Base-by-base conservation (phyloP, 2,888 invertebrate genomes). In the Alviniconcha strummeri region DNA sequence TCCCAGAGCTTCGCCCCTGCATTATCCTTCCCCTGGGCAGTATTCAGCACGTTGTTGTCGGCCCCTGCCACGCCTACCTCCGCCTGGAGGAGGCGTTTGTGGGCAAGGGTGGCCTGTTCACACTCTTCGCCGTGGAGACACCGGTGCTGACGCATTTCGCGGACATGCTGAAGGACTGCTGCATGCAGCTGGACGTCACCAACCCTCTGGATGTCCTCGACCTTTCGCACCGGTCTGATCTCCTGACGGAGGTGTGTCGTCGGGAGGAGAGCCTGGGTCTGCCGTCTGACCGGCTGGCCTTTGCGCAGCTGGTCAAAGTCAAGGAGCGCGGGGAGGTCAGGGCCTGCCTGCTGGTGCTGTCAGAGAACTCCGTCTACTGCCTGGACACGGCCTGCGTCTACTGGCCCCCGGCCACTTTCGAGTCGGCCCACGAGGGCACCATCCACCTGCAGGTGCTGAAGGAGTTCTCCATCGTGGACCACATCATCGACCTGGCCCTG, bases 31-130 rank as follows among this genome's bases (percentile, higher is more conserved):
- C 91, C 0, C 84, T 92, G 64, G 87, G 89, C 76, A 92, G 92
- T 87, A 89, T 93, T 19, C 91, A 92, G 81, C 91, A 92, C 83
- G 83, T 92, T 0, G 85, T 92, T n/a, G 85, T 92, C 57, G 93
- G 93, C 9, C 88, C 90, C 8, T 89, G 90, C 80, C 89, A 90
- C 67, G 89, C 90, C 64, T 93, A 89, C 85, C 79, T 93, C 8
- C 87, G 92, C 1, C 84, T 93, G 3, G 93, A 93, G 83, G 93
- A 92, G 85, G 90, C 92, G 0, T 93, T 92, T 85, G 90, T 92
- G 19, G 92, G 91, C 4, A 88, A 91, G 6, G 86, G 89, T 80
- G 92, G 92, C 17, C 92, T 91, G 36, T 91, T 92, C 86, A 90
- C 90, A 5, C 85, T 93, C 15, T 86, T 92, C 64, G 90, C 88